These are phyloP conservation scores for Melinaea menophilus DNA, from an alignment of 2,888 invertebrate genomes.

Conservation along the genomic window DNA sequence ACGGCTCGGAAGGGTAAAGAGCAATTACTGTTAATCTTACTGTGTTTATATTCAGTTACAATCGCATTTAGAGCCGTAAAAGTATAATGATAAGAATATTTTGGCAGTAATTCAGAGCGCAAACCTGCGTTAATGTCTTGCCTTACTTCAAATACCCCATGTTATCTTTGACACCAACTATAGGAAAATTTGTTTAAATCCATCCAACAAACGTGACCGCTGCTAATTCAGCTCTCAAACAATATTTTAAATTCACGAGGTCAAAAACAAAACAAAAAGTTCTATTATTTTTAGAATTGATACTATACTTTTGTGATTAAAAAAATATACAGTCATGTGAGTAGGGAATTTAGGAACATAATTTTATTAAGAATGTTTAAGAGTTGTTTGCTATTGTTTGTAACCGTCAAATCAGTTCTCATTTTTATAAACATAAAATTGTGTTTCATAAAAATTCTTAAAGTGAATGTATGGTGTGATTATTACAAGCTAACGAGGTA, in stretches of 20 bases:
- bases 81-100: conserved; percentile 1
- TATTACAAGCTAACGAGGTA: no score
- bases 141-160: background rate
- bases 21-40: conserved; percentile 28
- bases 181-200: background rate
- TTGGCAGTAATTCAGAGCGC: background rate
- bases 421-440: no score
- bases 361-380: no score
- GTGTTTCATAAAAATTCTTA: no score
- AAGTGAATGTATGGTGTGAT: no score
- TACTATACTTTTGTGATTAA: no score
- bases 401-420: no score
- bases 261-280: background rate
- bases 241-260: background rate
- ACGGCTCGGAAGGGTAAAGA: conserved; percentile 22
- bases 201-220: background rate
- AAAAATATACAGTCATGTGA: no score
- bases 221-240: background rate
- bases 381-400: no score
- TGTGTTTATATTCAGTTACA: conserved; percentile 6
- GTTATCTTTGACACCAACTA: background rate
- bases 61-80: conserved; percentile 1
- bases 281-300: background rate
- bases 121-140: conserved; percentile 4
- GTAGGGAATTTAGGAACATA: no score